A percentile compares a stretch with the other conserved stretches of the same genome.
Conservation (phyloP, 2,113 vertebrate genomes). For the Pionites leucogaster region DNA sequence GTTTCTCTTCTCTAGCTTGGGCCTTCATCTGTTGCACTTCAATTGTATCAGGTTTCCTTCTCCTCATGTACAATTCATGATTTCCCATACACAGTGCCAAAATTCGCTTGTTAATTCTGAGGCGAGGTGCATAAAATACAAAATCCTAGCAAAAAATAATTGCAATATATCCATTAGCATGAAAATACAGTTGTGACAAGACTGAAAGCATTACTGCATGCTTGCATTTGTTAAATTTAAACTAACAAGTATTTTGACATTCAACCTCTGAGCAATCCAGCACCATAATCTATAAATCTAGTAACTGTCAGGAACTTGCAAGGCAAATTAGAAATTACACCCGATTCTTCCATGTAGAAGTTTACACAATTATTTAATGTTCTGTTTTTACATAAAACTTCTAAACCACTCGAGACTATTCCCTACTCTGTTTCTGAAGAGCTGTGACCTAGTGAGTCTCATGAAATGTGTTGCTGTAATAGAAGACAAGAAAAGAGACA, state of each 20-base stretch:
- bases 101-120: conserved; percentile 97
- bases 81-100: conserved; percentile 98
- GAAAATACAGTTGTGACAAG: neutral
- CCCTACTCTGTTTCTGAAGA: neutral
- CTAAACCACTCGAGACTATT: neutral
- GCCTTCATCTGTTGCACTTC: conserved; percentile 99
- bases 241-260: neutral
- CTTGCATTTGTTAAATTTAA: neutral
- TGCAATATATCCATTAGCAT: neutral
- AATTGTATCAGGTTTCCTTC: conserved; percentile 97
- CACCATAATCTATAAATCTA: neutral
- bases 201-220: neutral
- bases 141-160: conserved; percentile 85
- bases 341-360: neutral
- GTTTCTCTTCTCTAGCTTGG: conserved; percentile 96
- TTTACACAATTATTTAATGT: neutral
- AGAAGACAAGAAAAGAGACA: neutral
- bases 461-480: neutral
- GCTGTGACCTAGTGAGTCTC: neutral
- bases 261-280: neutral
- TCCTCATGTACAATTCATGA: conserved; percentile 97
- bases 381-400: neutral
- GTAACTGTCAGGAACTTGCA: neutral
- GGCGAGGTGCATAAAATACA: conserved; percentile 94
- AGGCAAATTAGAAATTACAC: neutral